Evolutionary conservation across 1,140 invertebrate species (phyloP).

Genomic region (Latrodectus geometricus): DNA sequence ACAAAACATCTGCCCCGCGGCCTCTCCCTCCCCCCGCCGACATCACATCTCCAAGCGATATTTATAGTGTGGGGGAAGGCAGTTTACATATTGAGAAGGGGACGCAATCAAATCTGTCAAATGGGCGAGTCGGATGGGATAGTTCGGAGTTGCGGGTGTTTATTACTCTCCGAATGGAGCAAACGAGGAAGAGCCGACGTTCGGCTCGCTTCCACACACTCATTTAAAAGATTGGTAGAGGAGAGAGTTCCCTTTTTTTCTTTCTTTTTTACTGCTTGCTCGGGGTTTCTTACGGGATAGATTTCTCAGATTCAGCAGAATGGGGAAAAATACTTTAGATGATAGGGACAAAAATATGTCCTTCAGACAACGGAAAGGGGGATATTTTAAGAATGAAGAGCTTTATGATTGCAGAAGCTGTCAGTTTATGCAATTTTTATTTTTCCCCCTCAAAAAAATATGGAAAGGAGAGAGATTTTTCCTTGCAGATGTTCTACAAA

Average conservation of each 20-base stretch:
- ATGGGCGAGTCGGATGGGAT: constrained; percentile 4
- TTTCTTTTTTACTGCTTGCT: neutral
- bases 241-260: neutral
- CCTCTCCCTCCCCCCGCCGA: neutral
- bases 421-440: too few relatives aligned
- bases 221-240: constrained; percentile 17
- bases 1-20: constrained; percentile 30
- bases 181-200: neutral
- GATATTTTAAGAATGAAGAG: neutral
- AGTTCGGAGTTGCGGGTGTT: neutral
- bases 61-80: neutral
- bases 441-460: too few relatives aligned
- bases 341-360: constrained; percentile 26
- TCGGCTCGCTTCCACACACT: neutral
- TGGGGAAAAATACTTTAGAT: neutral
- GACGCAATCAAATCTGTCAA: constrained; percentile 38
- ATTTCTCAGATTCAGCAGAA: neutral
- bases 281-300: neutral
- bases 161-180: neutral
- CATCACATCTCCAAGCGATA: neutral
- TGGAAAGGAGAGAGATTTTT: too few relatives aligned
- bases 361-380: neutral
- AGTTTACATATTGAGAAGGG: constrained; percentile 40
- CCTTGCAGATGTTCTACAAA: too few relatives aligned
- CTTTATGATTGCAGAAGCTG: too few relatives aligned